These are phyloP conservation scores for Anniella stebbinsi DNA, from an alignment of 2,797 vertebrate species.

Conservation along the genomic window DNA sequence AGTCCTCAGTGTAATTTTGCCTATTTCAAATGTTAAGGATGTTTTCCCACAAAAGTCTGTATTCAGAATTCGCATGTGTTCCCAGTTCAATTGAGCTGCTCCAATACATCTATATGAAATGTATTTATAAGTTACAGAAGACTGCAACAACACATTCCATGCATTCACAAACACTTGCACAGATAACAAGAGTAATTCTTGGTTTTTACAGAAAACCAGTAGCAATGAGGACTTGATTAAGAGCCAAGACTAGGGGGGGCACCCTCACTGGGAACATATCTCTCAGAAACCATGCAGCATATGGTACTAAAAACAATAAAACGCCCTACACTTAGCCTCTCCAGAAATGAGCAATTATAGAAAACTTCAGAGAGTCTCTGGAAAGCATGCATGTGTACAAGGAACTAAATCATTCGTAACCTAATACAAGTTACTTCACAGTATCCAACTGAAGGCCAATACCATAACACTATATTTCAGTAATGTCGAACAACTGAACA, in stretches of 20 bases:
- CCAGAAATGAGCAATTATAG: conserved; percentile 73
- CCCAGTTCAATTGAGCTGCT: conserved; percentile 10
- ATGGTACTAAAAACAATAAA: conserved; percentile 56
- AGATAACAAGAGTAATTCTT: conserved; percentile 27
- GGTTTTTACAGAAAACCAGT: conserved; percentile 48
- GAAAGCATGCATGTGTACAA: conserved; percentile 37
- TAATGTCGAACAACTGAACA: conserved; percentile 65
- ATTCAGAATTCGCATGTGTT: not conserved
- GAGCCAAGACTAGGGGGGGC: conserved; percentile 48
- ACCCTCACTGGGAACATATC: conserved; percentile 64
- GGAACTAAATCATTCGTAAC: conserved; percentile 57
- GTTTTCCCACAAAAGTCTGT: not conserved
- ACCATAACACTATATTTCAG: conserved; percentile 69
- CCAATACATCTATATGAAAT: conserved; percentile 38
- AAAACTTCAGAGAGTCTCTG: conserved; percentile 67
- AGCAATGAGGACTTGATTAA: conserved; percentile 41
- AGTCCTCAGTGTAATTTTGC: not conserved
- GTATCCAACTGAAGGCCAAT: conserved; percentile 67
- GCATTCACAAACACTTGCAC: fast-evolving
- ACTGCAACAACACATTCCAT: not conserved
- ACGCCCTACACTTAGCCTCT: conserved; percentile 50
- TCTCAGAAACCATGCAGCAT: conserved; percentile 47
- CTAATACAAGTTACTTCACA: conserved; percentile 67
- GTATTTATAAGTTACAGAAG: conserved; percentile 23
- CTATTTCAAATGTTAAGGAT: not conserved